Base-by-base conservation (phyloP, 1,140 invertebrate genomes). In the Arion vulgaris region DNA sequence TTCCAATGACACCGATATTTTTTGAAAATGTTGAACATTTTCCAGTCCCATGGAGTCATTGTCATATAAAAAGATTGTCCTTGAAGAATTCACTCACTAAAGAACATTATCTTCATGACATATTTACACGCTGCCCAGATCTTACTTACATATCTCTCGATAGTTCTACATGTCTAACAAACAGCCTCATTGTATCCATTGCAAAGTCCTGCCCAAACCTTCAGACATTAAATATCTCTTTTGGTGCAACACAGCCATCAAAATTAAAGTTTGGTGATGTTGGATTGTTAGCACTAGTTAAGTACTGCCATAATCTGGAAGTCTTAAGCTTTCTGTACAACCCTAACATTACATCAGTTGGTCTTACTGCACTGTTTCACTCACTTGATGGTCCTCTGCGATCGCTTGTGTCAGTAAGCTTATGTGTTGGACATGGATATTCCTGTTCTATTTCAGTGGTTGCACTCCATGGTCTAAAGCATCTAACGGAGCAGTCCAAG, bases 361-460 rank as follows among this genome's bases (percentile, higher is more conserved):
- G 78, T 32, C 36, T 80, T 15, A 71, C 68, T 38, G 39, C 62
- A n/a, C 62, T 80, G 68, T 80, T 80, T 32, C 39, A 34, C 1
- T 41, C 78, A 28, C 32, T 80, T 7, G 66, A 71, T 45, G 38
- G 38, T 26, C n/a, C 78, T 17, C 41, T 80, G 51, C 9, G 78
- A n/a, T 71, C 62, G 28, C 66, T 80, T n/a, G 28, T 2, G 11
- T 71, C 78, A n/a, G 13, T 80, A 1, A 71, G 62, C 45, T 51
- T 80, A 13, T 80, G 78, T 80, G 78, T 80, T 45, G 78, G 78
- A n/a, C 45, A n/a, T 32, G 62, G 68, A 19, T 80, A 80, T 80
- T 5, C 38, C 32, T 80, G 78, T 32, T 41, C 34, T 23, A 71
- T 80, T 23, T 36, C 62, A 38, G 32, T 36, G 15, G 68, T 69